Evolutionary conservation across 2,888 invertebrate species (phyloP).

Genomic region (Halictus ligatus): DNA sequence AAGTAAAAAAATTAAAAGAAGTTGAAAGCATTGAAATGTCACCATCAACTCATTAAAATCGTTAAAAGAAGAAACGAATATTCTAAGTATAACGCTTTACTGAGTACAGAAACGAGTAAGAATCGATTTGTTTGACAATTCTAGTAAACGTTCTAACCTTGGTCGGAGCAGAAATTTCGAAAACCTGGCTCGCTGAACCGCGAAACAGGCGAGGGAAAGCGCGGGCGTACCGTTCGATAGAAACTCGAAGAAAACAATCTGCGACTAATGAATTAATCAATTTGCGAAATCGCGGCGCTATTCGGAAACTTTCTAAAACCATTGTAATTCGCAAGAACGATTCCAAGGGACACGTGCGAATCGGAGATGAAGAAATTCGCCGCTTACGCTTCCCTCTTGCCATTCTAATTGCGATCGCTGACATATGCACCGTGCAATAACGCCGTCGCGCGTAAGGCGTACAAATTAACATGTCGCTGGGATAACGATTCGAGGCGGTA

Average conservation of each 20-base stretch:
- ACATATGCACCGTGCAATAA: constrained; percentile 6
- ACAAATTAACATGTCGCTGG: constrained; percentile 42
- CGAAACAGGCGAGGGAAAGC: not conserved
- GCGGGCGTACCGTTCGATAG: not conserved
- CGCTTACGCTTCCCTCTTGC: not conserved
- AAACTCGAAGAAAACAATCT: not conserved
- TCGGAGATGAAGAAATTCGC: not conserved
- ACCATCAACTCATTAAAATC: too few relatives aligned
- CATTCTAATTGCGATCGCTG: not conserved
- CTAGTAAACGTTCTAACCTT: not conserved
- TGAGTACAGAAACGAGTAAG: too few relatives aligned
- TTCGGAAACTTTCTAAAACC: not conserved
- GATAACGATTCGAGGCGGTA: constrained; percentile 39
- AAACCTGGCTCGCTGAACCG: not conserved
- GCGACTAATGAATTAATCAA: not conserved
- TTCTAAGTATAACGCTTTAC: too few relatives aligned
- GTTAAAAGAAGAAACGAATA: too few relatives aligned
- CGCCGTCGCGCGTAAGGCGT: constrained; percentile 14
- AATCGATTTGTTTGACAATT: not conserved
- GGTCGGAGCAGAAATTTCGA: not conserved
- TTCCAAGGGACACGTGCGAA: not conserved
- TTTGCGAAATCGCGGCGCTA: not conserved
- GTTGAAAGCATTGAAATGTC: too few relatives aligned
- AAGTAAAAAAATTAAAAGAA: too few relatives aligned
- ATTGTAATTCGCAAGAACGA: not conserved